These are phyloP conservation scores for Eugnorisma glareosa DNA, from an alignment of 2,888 invertebrate genomes.

Conservation along the genomic window DNA sequence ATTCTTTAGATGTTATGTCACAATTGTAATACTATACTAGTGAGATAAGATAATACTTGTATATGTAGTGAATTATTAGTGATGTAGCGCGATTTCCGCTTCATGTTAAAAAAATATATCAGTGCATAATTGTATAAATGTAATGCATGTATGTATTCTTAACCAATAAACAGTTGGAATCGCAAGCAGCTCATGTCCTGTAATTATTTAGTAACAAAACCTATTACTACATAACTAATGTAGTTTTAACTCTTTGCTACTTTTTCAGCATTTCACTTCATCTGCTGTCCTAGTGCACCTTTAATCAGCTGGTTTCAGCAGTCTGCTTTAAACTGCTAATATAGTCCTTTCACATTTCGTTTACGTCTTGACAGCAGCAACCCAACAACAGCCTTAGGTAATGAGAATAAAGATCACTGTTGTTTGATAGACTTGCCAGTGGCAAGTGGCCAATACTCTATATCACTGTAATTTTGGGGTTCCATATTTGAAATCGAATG, in stretches of 20 bases:
- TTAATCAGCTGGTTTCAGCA: not conserved
- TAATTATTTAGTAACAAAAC: constrained; percentile 17
- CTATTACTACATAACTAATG: not conserved
- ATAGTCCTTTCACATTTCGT: not conserved
- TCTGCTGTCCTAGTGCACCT: not conserved
- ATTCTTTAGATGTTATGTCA: constrained; percentile 4
- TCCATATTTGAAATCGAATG: no score
- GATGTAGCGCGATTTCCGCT: constrained; percentile 30
- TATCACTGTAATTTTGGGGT: no score
- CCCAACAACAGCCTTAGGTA: no score
- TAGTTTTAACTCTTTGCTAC: not conserved
- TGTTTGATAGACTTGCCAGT: no score
- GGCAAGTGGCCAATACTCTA: no score
- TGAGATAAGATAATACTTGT: not conserved
- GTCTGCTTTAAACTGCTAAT: not conserved
- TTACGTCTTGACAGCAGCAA: no score
- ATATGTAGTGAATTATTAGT: constrained; percentile 29
- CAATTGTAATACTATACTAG: not conserved
- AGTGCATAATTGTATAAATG: constrained; percentile 29
- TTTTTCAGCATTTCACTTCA: not conserved
- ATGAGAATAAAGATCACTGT: no score
- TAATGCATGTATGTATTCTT: constrained; percentile 11
- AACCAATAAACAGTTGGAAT: constrained; percentile 41
- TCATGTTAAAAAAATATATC: constrained; percentile 13
- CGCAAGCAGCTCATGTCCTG: constrained; percentile 6